These are phyloP conservation scores for Zeuzera pyrina DNA, from an alignment of 2,888 invertebrate species.

Conservation along the genomic window DNA sequence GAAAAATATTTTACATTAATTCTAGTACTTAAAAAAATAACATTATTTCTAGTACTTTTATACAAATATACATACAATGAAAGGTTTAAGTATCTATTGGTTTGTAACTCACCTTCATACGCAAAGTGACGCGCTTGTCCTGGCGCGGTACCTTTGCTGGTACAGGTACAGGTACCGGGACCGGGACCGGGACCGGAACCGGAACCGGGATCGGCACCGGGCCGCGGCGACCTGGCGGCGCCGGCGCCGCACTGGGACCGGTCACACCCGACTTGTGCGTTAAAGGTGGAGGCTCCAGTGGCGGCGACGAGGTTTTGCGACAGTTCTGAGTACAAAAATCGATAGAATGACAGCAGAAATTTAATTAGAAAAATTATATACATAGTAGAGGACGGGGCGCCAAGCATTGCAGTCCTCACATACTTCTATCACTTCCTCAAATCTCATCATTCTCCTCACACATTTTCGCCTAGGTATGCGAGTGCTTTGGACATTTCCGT, in stretches of 20 bases:
- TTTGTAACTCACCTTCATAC: slow-evolving; percentile 44
- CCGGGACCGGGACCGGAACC: slow-evolving; percentile 22
- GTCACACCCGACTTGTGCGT: slow-evolving; percentile 9
- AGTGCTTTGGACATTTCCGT: no score
- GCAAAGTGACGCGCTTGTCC: slow-evolving; percentile 41
- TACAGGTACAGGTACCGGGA: slow-evolving; percentile 15
- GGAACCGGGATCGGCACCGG: slow-evolving; percentile 9
- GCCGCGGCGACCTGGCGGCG: slow-evolving; percentile 10
- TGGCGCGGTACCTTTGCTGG: slow-evolving; percentile 6
- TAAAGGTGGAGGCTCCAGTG: slow-evolving; percentile 37
- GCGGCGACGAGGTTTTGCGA: slow-evolving; percentile 38
- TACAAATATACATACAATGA: no score
- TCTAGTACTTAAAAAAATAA: no score
- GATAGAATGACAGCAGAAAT: neutral
- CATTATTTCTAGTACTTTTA: no score
- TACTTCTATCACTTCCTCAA: no score
- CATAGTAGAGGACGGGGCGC: no score
- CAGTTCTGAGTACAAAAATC: slow-evolving; percentile 48
- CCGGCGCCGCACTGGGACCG: slow-evolving; percentile 65
- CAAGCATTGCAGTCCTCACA: no score
- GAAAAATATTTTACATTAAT: no score
- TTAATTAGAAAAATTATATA: neutral
- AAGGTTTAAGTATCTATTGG: no score
- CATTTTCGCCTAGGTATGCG: no score
- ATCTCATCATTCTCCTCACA: no score